Percentiles rank a stretch among this genome's conserved stretches.
Evolutionary conservation across 2,888 invertebrate genomes (phyloP).

Genomic region (Ametastegia equiseti): DNA sequence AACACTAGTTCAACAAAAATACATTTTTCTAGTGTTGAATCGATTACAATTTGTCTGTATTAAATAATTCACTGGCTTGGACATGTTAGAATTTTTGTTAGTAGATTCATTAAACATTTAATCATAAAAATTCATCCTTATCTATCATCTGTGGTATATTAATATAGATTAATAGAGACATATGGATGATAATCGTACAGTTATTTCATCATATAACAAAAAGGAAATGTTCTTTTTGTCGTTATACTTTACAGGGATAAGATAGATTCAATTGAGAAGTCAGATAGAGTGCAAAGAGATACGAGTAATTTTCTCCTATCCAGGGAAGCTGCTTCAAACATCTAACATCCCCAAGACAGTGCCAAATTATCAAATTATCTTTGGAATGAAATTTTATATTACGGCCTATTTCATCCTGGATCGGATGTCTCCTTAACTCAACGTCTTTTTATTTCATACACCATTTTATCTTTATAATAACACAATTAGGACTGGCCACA

Average conservation of each 20-base stretch:
- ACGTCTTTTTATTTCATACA: constrained; percentile 4
- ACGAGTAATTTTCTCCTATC: not conserved
- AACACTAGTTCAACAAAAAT: not conserved
- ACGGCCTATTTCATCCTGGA: constrained; percentile 18
- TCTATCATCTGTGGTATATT: not conserved
- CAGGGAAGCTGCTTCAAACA: too few species aligned
- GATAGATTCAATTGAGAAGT: not conserved
- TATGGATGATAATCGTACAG: not conserved
- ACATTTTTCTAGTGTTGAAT: not conserved
- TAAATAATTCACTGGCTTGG: not conserved
- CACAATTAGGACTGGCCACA: constrained; percentile 7
- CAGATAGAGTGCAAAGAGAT: not conserved
- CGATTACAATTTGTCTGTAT: not conserved
- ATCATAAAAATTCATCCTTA: not conserved
- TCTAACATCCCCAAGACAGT: constrained; percentile 29
- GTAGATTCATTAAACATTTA: not conserved
- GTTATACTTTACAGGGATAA: not conserved
- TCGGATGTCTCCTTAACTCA: constrained; percentile 8
- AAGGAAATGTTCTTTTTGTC: not conserved
- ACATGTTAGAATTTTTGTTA: constrained; percentile 23
- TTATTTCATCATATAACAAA: constrained; percentile 20
- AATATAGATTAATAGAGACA: not conserved
- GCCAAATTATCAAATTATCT: not conserved
- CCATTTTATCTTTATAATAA: not conserved
- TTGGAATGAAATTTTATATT: not conserved